phyloP scores from a whole-genome alignment of 2,888 invertebrate genomes.

The Arge pagana region DNA sequence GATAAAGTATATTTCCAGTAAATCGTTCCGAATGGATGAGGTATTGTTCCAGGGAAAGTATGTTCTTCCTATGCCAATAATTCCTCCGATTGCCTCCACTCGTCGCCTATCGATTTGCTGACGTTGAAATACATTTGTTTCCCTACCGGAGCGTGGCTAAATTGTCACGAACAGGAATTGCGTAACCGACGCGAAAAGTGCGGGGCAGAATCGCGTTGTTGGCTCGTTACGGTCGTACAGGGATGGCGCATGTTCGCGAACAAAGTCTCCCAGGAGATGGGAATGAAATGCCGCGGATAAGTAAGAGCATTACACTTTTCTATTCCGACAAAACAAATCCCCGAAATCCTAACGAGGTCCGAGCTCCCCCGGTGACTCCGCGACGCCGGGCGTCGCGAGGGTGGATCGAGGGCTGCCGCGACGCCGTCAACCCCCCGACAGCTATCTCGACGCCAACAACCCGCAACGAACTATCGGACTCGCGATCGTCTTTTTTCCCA shows the following conservation, averaged over 20 bases:
- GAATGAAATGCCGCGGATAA: constrained; percentile 24
- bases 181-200: too few species aligned
- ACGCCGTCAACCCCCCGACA: too few species aligned
- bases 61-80: too few species aligned
- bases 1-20: too few species aligned
- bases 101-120: constrained; percentile 10
- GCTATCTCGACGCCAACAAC: too few species aligned
- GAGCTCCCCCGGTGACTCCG: constrained; percentile 2
- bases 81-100: too few species aligned
- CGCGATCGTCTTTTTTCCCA: not conserved
- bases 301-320: constrained; percentile 26
- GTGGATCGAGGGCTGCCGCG: constrained; percentile 6
- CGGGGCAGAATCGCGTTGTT: too few species aligned
- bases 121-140: constrained; percentile 19
- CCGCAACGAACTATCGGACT: constrained; percentile 6
- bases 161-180: constrained; percentile 17
- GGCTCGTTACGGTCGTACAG: too few species aligned
- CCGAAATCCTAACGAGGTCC: constrained; percentile 17
- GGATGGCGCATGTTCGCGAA: constrained; percentile 4
- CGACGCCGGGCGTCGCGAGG: not conserved
- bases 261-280: constrained; percentile 11
- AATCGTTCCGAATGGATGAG: too few species aligned
- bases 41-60: constrained; percentile 6
- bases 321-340: constrained; percentile 38
- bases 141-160: constrained; percentile 15